phyloP scores from a whole-genome alignment of 1,140 invertebrate species.

The Temnothorax nylanderi region DNA sequence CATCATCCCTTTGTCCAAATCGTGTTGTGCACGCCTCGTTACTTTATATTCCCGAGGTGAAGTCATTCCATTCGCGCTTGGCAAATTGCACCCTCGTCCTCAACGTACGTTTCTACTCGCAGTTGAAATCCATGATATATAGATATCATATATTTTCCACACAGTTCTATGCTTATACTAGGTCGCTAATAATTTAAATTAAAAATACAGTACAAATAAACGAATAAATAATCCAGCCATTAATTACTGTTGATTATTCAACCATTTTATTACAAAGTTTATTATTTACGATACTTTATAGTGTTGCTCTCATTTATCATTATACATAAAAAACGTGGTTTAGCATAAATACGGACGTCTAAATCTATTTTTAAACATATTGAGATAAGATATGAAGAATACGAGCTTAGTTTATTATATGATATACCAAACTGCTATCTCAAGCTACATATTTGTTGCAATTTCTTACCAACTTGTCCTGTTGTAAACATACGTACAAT shows the following conservation, averaged over 20 bases:
- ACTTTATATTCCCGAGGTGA: slow-evolving; percentile 44
- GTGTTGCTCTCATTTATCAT: not conserved
- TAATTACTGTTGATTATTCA: not conserved
- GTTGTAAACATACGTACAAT: not conserved
- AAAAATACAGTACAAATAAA: not conserved
- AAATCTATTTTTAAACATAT: not conserved
- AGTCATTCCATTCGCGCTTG: slow-evolving; percentile 50
- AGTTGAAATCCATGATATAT: not conserved
- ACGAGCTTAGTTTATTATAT: not conserved
- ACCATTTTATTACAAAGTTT: not conserved
- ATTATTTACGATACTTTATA: not conserved
- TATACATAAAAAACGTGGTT: not conserved
- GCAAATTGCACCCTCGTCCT: slow-evolving; percentile 1
- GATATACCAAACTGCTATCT: not conserved
- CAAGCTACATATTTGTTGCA: not conserved
- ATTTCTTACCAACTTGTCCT: not conserved
- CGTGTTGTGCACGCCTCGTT: slow-evolving; percentile 60
- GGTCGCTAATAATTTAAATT: not conserved
- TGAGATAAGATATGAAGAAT: not conserved
- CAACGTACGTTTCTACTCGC: not conserved
- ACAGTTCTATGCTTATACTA: not conserved
- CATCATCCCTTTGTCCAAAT: slow-evolving; percentile 65
- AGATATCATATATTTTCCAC: not conserved
- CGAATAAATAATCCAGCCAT: too few species aligned
- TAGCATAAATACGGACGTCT: not conserved